Evolutionary conservation across 2,888 invertebrate genomes (phyloP).

Genomic region (Scaeva pyrastri): DNA sequence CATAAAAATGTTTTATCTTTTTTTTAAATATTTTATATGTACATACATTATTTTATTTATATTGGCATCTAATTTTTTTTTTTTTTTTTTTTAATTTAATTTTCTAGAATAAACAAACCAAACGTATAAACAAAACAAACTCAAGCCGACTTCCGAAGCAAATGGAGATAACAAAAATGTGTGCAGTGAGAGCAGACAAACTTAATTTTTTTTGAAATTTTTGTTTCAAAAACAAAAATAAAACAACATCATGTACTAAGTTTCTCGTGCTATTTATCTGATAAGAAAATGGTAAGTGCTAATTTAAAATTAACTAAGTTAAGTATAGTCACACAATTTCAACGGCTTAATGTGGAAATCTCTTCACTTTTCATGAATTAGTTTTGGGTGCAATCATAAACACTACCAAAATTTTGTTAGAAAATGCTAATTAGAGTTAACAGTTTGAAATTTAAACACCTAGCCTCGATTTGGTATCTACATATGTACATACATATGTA

Average conservation of each 20-base stretch:
- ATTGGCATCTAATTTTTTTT: background rate
- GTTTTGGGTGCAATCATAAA: too few relatives aligned
- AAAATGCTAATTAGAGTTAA: too few relatives aligned
- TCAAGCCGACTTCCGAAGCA: background rate
- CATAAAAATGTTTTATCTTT: too few relatives aligned
- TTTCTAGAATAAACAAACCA: conserved; percentile 2
- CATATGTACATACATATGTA: too few relatives aligned
- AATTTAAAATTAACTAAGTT: too few relatives aligned
- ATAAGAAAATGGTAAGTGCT: background rate
- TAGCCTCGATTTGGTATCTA: too few relatives aligned
- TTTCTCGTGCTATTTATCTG: background rate
- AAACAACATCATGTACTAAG: background rate
- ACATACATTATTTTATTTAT: background rate
- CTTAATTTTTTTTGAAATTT: background rate
- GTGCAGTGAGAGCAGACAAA: background rate
- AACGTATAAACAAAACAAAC: background rate
- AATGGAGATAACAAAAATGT: background rate
- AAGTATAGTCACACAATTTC: too few relatives aligned
- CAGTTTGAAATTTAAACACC: too few relatives aligned
- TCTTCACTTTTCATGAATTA: too few relatives aligned
- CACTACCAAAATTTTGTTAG: too few relatives aligned
- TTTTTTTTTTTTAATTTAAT: background rate
- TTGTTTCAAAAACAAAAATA: background rate
- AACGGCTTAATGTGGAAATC: too few relatives aligned
- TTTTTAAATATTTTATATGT: too few relatives aligned